A percentile compares a stretch with the other conserved stretches of the same genome.
phyloP scores from a whole-genome alignment of 2,797 vertebrate genomes.

The Brotula barbata region DNA sequence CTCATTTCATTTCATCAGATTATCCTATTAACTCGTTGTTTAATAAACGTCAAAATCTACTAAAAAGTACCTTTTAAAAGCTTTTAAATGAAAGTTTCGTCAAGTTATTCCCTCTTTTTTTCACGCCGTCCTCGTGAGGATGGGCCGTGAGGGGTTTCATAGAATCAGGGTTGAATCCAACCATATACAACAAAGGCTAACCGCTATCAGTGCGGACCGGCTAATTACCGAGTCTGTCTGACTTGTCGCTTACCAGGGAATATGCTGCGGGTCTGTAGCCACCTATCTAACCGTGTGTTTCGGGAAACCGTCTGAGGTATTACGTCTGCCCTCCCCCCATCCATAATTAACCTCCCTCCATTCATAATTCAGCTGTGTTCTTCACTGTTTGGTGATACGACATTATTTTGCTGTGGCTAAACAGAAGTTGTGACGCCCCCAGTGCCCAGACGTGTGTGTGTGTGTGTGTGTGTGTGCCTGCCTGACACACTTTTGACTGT shows the following conservation, averaged over 20 bases:
- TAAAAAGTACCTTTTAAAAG: slow-evolving; percentile 39
- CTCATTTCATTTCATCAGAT: too few relatives aligned
- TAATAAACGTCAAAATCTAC: too few relatives aligned
- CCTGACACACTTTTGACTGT: slow-evolving; percentile 62
- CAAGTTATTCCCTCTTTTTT: too few relatives aligned
- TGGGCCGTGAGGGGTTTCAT: too few relatives aligned
- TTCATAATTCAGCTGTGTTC: slow-evolving; percentile 79
- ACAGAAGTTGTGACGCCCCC: slow-evolving; percentile 59
- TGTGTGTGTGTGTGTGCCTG: slow-evolving; percentile 22
- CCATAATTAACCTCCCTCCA: slow-evolving; percentile 75
- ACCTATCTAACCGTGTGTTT: slow-evolving; percentile 66
- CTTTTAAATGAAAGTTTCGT: slow-evolving; percentile 50
- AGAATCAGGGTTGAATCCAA: slow-evolving; percentile 52
- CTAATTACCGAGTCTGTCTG: slow-evolving; percentile 68
- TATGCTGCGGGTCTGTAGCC: slow-evolving; percentile 50
- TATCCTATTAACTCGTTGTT: too few relatives aligned
- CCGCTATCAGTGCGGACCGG: slow-evolving; percentile 51
- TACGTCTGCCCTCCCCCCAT: slow-evolving; percentile 68
- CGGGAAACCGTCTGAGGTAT: slow-evolving; percentile 72
- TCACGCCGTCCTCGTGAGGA: too few relatives aligned
- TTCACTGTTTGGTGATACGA: slow-evolving; percentile 75
- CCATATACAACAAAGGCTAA: slow-evolving; percentile 52
- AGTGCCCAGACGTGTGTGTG: slow-evolving; percentile 28
- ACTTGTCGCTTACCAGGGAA: slow-evolving; percentile 59
- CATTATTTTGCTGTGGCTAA: slow-evolving; percentile 73